These are phyloP conservation scores for Rambutsinella grinnellia DNA, from an alignment of 2,888 invertebrate genomes.

Conservation along the genomic window DNA sequence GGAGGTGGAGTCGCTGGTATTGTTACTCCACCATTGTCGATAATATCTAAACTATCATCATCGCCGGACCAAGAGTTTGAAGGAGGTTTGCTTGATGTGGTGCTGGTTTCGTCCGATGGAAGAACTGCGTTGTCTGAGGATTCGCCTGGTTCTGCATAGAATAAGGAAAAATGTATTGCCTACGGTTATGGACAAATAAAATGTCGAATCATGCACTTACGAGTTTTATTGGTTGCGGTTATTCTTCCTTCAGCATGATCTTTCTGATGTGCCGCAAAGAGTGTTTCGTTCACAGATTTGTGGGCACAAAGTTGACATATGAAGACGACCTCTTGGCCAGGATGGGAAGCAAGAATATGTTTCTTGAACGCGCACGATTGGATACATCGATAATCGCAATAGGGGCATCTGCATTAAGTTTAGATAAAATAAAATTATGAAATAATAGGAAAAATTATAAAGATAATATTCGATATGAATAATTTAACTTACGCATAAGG, in stretches of 20 bases:
- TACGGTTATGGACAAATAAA: not conserved
- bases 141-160: no score
- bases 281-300: constrained; percentile 74
- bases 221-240: constrained; percentile 1
- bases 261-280: constrained; percentile 72
- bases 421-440: not conserved
- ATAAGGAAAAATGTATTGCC: no score
- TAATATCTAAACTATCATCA: constrained; percentile 64
- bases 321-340: constrained; percentile 71
- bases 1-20: constrained; percentile 70
- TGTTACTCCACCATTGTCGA: constrained; percentile 74
- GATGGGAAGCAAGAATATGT: constrained; percentile 71
- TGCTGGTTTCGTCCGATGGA: no score
- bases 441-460: not conserved
- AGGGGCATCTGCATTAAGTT: constrained; percentile 74
- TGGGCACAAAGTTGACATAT: constrained; percentile 74
- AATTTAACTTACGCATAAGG: constrained; percentile 75
- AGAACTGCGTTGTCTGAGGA: no score
- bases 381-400: constrained; percentile 79
- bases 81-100: not conserved
- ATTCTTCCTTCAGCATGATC: constrained; percentile 72
- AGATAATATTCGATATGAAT: not conserved
- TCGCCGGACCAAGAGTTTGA: constrained; percentile 54
- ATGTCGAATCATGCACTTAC: no score
- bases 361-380: constrained; percentile 78